Percentiles rank a stretch among this genome's conserved stretches.
phyloP scores from a whole-genome alignment of 2,888 invertebrate genomes.

The Parnassius apollo region DNA sequence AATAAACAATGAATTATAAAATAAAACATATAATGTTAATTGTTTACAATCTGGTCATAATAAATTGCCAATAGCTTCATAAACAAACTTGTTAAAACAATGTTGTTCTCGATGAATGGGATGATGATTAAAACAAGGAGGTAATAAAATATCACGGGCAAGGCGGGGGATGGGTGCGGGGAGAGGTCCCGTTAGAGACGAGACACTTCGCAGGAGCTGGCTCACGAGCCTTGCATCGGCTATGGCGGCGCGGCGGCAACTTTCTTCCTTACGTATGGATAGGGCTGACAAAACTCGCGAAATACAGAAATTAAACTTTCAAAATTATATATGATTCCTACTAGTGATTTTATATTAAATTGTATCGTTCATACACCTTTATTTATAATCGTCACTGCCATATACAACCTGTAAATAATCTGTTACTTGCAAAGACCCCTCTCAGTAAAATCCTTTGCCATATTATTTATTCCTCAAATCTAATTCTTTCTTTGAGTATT shows the following conservation, averaged over 20 bases:
- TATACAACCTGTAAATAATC: too few species aligned
- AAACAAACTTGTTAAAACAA: constrained; percentile 28
- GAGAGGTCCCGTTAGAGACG: constrained; percentile 39
- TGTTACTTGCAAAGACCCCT: too few species aligned
- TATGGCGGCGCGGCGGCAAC: constrained; percentile 24
- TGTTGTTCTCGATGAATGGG: constrained; percentile 34
- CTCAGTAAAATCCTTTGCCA: too few species aligned
- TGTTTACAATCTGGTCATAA: constrained; percentile 15
- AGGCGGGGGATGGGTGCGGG: constrained; percentile 21
- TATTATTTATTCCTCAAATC: too few species aligned
- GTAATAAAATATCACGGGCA: constrained; percentile 43
- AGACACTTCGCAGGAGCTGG: constrained; percentile 49
- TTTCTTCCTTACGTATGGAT: constrained; percentile 22
- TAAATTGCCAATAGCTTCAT: constrained; percentile 24
- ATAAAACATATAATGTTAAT: constrained; percentile 21
- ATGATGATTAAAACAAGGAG: constrained; percentile 45
- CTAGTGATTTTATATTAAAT: too few species aligned
- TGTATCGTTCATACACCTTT: too few species aligned
- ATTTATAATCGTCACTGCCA: too few species aligned
- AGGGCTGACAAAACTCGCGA: constrained; percentile 12
- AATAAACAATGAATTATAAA: constrained; percentile 9
- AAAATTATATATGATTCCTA: too few species aligned
- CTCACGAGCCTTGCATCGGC: constrained; percentile 27
- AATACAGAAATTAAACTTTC: background rate
- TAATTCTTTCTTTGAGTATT: too few species aligned